Evolutionary conservation across 2,888 invertebrate genomes (phyloP), one percentile per base, ranked within the genome.

Genomic region (Sarcophaga caerulescens): DNA sequence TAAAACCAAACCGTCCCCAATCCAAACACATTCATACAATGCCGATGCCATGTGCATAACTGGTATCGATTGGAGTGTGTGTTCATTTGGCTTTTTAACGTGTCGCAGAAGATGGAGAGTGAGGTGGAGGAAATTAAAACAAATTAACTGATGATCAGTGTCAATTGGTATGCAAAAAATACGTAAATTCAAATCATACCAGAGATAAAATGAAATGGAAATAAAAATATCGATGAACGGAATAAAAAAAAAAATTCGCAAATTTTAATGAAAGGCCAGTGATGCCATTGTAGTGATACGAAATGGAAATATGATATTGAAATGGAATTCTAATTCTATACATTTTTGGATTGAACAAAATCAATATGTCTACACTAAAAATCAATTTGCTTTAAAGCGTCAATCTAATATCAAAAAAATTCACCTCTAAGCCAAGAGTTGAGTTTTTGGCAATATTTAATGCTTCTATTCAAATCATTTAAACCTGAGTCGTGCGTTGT

Each of bases 81-180:
- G 14, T 73, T 60, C 21, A 25, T 4, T 62, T 35, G 35, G 60
- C 5, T 52, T 52, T 52, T 52, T 52, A 52, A 14, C 35, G 35
- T 35, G 4, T 52, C 52, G 17, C 1, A 23, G 77, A 52, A 65
- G 59, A 62, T 59, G 12, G 71, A 71, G 83, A 78, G 79, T 74
- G 77, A 65, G 70, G 62, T 65, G 60, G 66, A 71, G 25, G 68
- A 86, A 86, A 87, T 86, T 84, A 85, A 90, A 90, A 90, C 91
- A 91, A 91, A 91, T 91, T 90, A 91, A 91, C 91, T 90, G 91
- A 91, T 91, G 92, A 91, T 91, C 91, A 92, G 91, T 91, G 91
- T 90, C 91, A 92, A 91, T 86, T 91, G 92, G 92, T 91, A 91
- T 92, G 92, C 92, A 91, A 90, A 87, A 87, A 87, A 81, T 89